Conservation (phyloP, 2,888 invertebrate genomes). For the Cryptophagus acutangulus region DNA sequence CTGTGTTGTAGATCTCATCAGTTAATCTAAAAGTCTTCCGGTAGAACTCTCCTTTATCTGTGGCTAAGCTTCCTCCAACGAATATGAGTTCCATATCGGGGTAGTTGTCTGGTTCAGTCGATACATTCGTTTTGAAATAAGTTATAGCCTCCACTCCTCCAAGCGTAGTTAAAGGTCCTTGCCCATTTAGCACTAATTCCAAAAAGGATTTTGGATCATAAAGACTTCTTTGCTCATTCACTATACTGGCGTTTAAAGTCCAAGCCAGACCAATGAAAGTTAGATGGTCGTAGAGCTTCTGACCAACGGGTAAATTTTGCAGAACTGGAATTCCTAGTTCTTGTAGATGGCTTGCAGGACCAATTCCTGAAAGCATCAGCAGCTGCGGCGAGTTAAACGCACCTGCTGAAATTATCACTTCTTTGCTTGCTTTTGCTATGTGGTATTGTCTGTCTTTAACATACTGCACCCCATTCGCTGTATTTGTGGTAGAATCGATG, state of each 20-base stretch:
- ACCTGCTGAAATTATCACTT: constrained; percentile 82
- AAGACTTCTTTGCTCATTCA: constrained; percentile 20
- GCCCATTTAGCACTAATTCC: constrained; percentile 47
- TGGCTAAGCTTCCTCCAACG: constrained; percentile 50
- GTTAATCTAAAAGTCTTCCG: constrained; percentile 51
- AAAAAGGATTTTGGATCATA: constrained; percentile 38
- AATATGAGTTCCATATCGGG: constrained; percentile 72
- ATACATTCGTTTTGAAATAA: constrained; percentile 54
- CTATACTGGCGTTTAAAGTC: constrained; percentile 28
- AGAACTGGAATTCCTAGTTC: constrained; percentile 56
- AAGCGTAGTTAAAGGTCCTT: constrained; percentile 52
- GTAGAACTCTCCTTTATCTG: constrained; percentile 35
- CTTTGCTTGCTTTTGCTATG: constrained; percentile 60
- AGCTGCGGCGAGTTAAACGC: constrained; percentile 86
- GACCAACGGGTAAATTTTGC: constrained; percentile 63
- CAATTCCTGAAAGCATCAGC: constrained; percentile 73
- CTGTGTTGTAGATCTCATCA: constrained; percentile 52
- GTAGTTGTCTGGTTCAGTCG: constrained; percentile 51
- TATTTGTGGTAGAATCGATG: constrained; percentile 57
- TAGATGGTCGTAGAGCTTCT: constrained; percentile 60
- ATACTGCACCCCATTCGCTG: constrained; percentile 66
- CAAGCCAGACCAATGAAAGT: constrained; percentile 51
- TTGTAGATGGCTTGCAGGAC: constrained; percentile 58
- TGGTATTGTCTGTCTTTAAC: constrained; percentile 49
- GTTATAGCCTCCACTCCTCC: constrained; percentile 57